These are phyloP conservation scores for Columba janthina DNA, from an alignment of 2,113 vertebrate genomes.

Conservation along the genomic window DNA sequence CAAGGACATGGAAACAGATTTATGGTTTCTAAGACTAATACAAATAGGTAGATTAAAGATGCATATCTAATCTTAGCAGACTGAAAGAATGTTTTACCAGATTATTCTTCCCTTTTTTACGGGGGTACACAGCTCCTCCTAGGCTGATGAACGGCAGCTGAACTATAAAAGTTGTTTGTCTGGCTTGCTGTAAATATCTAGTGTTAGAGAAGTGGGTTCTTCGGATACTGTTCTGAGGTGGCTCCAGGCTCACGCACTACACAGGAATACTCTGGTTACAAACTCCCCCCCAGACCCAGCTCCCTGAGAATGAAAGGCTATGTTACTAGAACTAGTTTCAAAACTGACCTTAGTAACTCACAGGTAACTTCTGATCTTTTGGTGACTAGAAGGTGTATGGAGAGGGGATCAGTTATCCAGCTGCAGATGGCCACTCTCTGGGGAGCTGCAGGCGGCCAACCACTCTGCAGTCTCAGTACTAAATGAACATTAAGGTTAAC, in stretches of 20 bases:
- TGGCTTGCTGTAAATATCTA: not conserved
- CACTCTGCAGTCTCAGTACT: not conserved
- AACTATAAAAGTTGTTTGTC: not conserved
- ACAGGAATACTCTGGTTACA: not conserved
- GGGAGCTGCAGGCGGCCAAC: not conserved
- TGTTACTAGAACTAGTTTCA: not conserved
- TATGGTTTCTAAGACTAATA: not conserved
- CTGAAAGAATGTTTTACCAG: not conserved
- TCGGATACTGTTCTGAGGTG: not conserved
- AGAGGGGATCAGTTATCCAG: not conserved
- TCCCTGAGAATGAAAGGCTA: not conserved
- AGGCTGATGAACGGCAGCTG: not conserved
- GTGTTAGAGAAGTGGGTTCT: not conserved
- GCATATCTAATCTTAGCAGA: not conserved
- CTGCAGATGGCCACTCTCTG: not conserved
- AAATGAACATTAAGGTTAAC: not conserved
- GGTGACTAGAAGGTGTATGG: not conserved
- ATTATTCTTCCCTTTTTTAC: not conserved
- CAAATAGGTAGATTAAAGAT: conserved; percentile 22
- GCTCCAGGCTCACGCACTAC: not conserved
- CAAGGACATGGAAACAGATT: not conserved
- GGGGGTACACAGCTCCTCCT: not conserved
- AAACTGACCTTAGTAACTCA: not conserved
- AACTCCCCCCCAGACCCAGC: not conserved
- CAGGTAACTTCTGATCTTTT: not conserved